phyloP scores from a whole-genome alignment of 2,888 invertebrate genomes.

The Sphecodes monilicornis region DNA sequence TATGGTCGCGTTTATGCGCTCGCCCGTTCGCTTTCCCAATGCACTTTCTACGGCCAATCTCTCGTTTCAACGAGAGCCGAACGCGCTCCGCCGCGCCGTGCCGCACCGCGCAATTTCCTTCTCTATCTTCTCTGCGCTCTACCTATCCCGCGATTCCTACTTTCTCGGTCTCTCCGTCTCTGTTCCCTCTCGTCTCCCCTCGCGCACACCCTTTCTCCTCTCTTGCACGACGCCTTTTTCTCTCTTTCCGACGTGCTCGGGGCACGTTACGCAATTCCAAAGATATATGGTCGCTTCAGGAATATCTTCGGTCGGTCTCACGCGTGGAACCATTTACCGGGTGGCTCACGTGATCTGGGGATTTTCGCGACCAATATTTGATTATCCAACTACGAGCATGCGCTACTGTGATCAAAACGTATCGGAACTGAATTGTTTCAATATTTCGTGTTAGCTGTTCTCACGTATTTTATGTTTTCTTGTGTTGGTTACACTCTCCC shows the following conservation, averaged over 20 bases:
- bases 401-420: background rate
- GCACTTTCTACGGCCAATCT: conserved; percentile 82
- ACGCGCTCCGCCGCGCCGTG: conserved; percentile 11
- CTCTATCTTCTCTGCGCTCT: conserved; percentile 48
- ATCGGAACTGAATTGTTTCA: background rate
- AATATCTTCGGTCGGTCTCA: conserved; percentile 68
- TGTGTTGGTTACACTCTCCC: background rate
- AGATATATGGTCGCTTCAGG: conserved; percentile 72
- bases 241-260: conserved; percentile 39
- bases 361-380: conserved; percentile 11
- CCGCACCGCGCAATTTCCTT: conserved; percentile 16
- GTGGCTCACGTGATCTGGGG: conserved; percentile 46
- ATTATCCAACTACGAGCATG: too few species aligned
- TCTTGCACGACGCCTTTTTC: conserved; percentile 29
- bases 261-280: conserved; percentile 71
- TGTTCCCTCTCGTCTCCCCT: background rate
- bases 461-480: background rate
- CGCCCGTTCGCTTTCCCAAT: conserved; percentile 80
- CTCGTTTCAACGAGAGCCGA: conserved; percentile 52
- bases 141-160: conserved; percentile 38
- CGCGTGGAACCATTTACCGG: conserved; percentile 60
- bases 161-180: conserved; percentile 29
- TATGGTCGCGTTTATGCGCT: conserved; percentile 79
- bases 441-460: background rate
- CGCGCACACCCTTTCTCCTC: conserved; percentile 2